These are phyloP conservation scores for Manis pentadactyla DNA, from an alignment of 2,797 vertebrate species.

Conservation along the genomic window DNA sequence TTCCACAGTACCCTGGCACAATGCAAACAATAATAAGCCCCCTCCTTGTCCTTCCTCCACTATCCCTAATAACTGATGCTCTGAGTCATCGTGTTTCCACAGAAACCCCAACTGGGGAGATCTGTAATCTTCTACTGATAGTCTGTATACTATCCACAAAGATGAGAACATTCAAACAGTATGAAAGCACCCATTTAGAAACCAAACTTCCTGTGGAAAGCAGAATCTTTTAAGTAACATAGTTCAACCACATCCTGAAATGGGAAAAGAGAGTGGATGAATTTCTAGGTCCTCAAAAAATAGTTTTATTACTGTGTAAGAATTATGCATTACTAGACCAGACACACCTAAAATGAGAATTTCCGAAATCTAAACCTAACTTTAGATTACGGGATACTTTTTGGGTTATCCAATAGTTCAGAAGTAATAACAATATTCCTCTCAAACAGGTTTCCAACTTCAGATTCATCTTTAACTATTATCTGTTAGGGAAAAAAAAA, in stretches of 20 bases:
- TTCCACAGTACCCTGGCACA: not conserved
- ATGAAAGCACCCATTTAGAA: not conserved
- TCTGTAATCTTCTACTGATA: not conserved
- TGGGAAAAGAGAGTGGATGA: not conserved
- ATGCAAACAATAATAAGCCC: rapidly evolving
- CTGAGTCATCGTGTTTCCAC: rapidly evolving
- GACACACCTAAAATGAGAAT: not conserved
- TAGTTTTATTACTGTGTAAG: not conserved
- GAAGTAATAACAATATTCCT: not conserved
- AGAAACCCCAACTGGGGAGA: not conserved
- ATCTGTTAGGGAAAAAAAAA: not conserved
- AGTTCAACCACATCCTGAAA: not conserved
- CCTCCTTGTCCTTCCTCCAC: too few relatives aligned
- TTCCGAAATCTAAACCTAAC: not conserved
- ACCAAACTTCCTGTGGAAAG: not conserved
- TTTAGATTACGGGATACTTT: not conserved
- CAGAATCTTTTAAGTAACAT: not conserved
- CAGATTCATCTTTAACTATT: not conserved
- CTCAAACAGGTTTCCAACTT: not conserved
- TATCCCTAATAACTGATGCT: not conserved
- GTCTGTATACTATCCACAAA: not conserved
- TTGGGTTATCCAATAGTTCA: not conserved
- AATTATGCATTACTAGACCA: not conserved
- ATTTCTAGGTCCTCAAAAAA: not conserved
- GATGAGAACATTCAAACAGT: not conserved